Evolutionary conservation across 2,797 vertebrate genomes (phyloP).

Genomic region (Alfaro cultratus): DNA sequence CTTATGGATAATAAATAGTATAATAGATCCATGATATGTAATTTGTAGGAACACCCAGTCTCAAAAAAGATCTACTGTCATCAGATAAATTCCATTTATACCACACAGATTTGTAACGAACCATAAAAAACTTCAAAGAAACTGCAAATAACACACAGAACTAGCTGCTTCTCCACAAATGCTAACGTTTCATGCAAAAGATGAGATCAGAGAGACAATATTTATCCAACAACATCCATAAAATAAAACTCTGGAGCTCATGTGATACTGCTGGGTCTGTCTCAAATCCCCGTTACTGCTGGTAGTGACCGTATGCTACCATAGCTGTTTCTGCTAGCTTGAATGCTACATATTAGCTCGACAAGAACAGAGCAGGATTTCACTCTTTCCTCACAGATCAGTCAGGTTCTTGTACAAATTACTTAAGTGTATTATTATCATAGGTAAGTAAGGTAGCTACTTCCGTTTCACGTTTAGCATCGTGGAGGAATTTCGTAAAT

Average conservation of each 20-base stretch:
- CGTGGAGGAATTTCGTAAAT: neutral
- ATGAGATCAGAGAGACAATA: constrained; percentile 16
- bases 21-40: constrained; percentile 50
- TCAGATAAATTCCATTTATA: constrained; percentile 11
- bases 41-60: constrained; percentile 14
- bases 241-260: constrained; percentile 49
- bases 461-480: no score
- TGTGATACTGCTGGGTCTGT: constrained; percentile 55
- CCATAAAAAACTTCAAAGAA: constrained; percentile 20
- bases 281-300: constrained; percentile 19
- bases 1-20: constrained; percentile 34
- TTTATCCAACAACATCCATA: constrained; percentile 23
- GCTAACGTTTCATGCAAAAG: constrained; percentile 28
- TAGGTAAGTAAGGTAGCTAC: no score
- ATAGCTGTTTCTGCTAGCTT: constrained; percentile 12
- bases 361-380: neutral
- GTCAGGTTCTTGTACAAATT: neutral
- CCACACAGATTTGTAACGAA: constrained; percentile 10
- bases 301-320: constrained; percentile 2
- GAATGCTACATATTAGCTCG: constrained; percentile 62
- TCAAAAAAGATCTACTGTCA: constrained; percentile 21
- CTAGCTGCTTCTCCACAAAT: constrained; percentile 18
- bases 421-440: neutral
- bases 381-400: neutral
- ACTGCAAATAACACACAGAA: neutral